Conservation (phyloP, 2,113 vertebrate species). For the Girardinichthys multiradiatus region DNA sequence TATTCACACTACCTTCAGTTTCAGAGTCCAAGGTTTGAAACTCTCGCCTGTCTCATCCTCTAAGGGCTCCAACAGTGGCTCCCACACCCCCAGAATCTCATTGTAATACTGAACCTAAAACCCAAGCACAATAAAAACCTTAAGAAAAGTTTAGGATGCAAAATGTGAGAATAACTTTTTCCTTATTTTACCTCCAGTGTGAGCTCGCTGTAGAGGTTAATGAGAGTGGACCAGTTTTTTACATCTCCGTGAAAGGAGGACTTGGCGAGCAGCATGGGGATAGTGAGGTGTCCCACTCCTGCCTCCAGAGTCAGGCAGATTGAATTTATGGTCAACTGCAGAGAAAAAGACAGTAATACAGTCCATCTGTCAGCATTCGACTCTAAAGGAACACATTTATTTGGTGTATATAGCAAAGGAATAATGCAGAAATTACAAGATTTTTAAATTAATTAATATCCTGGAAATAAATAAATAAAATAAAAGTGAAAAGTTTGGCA, state of each 20-base stretch:
- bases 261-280: slow-evolving; percentile 98
- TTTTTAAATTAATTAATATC: not conserved
- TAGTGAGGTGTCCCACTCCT: slow-evolving; percentile 92
- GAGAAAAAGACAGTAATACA: not conserved
- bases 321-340: slow-evolving; percentile 83
- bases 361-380: not conserved
- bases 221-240: slow-evolving; percentile 92
- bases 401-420: no score
- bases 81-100: slow-evolving; percentile 96
- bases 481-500: not conserved
- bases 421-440: no score
- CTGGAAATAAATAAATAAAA: not conserved
- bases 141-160: not conserved
- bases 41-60: slow-evolving; percentile 89
- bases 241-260: slow-evolving; percentile 89
- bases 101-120: slow-evolving; percentile 94
- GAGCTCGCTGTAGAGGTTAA: slow-evolving; percentile 88
- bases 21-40: slow-evolving; percentile 91
- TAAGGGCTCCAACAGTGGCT: slow-evolving; percentile 94
- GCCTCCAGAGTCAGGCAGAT: slow-evolving; percentile 95
- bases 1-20: slow-evolving; percentile 84
- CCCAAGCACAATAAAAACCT: slow-evolving; percentile 22
- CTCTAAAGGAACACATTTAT: not conserved
- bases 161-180: not conserved
- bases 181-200: slow-evolving; percentile 87